Percentiles rank a stretch among this genome's conserved stretches.
Evolutionary conservation across 2,797 vertebrate species (phyloP).

Genomic region (Girardinus metallicus): DNA sequence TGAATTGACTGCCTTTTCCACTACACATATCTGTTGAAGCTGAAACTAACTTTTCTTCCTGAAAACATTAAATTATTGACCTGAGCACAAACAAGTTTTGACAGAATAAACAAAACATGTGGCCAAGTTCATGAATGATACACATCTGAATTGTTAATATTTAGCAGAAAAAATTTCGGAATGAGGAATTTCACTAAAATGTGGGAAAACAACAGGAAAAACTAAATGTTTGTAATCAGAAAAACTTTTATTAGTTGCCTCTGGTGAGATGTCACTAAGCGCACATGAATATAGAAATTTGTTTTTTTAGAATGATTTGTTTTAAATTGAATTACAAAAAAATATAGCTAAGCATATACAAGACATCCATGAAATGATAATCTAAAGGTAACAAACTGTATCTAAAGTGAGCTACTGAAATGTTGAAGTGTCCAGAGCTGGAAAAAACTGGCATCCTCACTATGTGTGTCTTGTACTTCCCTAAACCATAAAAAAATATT

Average conservation of each 20-base stretch:
- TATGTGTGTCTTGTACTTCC: background rate
- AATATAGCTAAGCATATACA: background rate
- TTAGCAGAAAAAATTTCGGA: background rate
- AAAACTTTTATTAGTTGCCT: background rate
- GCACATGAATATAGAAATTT: background rate
- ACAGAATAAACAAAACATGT: constrained; percentile 34
- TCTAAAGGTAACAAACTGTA: background rate
- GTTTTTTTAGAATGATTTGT: background rate
- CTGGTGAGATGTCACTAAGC: background rate
- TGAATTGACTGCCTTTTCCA: constrained; percentile 28
- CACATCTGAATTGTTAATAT: background rate
- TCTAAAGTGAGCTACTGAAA: background rate
- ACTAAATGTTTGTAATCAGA: background rate
- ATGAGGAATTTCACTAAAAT: background rate
- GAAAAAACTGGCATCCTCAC: background rate
- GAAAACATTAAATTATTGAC: constrained; percentile 29
- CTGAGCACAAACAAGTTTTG: constrained; percentile 24
- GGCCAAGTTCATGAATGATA: background rate
- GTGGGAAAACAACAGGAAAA: background rate
- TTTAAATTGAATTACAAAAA: background rate
- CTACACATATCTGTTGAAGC: background rate
- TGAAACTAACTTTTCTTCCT: constrained; percentile 16
- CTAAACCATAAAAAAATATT: background rate
- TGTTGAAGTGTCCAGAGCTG: background rate
- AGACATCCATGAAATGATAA: background rate